Evolutionary conservation across 2,113 vertebrate genomes (phyloP), one percentile per base, ranked within the genome.

Genomic region (Brachirus orientalis): DNA sequence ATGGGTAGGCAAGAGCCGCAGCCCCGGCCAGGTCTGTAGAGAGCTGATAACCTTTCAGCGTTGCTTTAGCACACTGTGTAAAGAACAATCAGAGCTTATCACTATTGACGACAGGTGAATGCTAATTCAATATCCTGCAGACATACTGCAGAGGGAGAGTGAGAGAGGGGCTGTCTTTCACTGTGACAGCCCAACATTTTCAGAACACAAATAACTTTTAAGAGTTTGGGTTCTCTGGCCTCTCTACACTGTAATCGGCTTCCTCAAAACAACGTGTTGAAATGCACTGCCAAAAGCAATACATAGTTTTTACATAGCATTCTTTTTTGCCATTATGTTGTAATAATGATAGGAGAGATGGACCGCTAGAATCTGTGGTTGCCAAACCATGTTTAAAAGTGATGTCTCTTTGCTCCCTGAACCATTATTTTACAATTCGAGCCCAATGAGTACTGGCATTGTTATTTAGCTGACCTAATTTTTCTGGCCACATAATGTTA

Each of bases 21-120:
- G 90, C 75, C 86, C 58, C 2, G 68, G 77, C 80, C 86, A 84
- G 77, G 77, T 85, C 90, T 86, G 4, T 50, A 48, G 87, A 90
- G 87, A 79, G 83, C 80, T 19, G 78, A 86, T 89, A 89, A 91
- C 90, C 90, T 91, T 90, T 91, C 71, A 38, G 66, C 70, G 86
- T 83, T 79, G 72, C 83, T 87, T 79, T 82, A 80, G 74, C 69
- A 46, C 61, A 0, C 80, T 84, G 80, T 85, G 79, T 79, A 86
- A 89, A 88, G 87, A 90, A 90, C 87, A 91, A 91, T 91, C 87
- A 85, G 78, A 63, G 82, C 80, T 89, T 89, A 90, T 89, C 90
- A 76, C 65, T 16, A 35, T 69, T 14, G 70, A 83, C 90, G 78
- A 74, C 82, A 82, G 85, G 64, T 37, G 50, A 75, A 88, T 88